Base-by-base conservation (phyloP, 2,888 invertebrate genomes). In the Drosophila pseudotakahashii region DNA sequence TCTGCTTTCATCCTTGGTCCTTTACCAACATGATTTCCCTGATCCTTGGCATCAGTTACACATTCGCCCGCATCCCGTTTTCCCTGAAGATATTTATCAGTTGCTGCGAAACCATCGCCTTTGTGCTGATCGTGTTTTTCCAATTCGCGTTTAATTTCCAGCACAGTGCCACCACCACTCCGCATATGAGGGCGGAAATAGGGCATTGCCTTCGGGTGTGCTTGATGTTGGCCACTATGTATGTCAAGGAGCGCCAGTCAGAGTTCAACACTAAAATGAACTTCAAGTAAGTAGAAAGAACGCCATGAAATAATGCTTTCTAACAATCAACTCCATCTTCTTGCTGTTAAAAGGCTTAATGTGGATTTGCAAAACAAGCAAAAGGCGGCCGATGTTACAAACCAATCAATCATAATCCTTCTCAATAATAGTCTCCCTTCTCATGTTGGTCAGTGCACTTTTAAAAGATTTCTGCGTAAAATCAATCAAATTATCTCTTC, bases 381-480 rank as follows among this genome's bases (percentile, higher is more conserved):
- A 91, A 94, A 95, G 73, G 96, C 97, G 91, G 97, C 97, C 0
- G 94, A 95, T 81, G 95, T 95, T 9, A 96, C 96, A 90, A 95
- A 97, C 75, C 95, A 95, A 81, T 96, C 98, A 0, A 98, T 98
- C 92, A 96, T 95, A 82, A 95, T 97, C 92, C 93, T 99, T 36
- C 93, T 99, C 50, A 95, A 97, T 87, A 99, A 99, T 91, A 98
- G 99, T 87, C 93, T 99, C 26, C 99, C 99, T 0, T 94, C 95
- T 37, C 98, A 98, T 92, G 98, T 99, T 72, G 98, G 96, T 96
- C 91, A 88, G 30, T 30, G 30, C 0, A 7, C 7, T 7, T 30
- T 7, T 7, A 7, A 30, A 2, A 30, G 7, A 30, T 30, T 30
- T 30, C 30, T 30, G 7, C 30, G 4, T 7, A 30, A 7, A 26